These are phyloP conservation scores for Blastobasis lacticolella DNA, from an alignment of 2,888 invertebrate species.

Conservation along the genomic window DNA sequence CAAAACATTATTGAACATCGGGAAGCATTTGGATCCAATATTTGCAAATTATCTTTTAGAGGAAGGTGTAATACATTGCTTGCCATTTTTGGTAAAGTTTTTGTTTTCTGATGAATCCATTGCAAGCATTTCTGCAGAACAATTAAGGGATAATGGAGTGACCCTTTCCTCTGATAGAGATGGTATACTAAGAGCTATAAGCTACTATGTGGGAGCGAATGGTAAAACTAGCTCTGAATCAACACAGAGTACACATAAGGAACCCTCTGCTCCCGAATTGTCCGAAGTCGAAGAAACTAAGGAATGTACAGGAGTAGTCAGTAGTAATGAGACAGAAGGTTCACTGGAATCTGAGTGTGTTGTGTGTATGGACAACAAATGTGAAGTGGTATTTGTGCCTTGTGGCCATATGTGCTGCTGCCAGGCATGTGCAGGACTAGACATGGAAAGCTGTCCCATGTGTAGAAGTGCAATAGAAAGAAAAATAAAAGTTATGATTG, in stretches of 20 bases:
- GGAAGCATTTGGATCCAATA: conserved; percentile 77
- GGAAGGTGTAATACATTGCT: conserved; percentile 83
- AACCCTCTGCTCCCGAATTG: conserved; percentile 39
- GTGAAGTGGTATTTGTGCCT: conserved; percentile 85
- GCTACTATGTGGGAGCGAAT: conserved; percentile 68
- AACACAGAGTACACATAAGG: conserved; percentile 15
- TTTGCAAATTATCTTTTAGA: conserved; percentile 81
- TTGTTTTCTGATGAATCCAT: conserved; percentile 69
- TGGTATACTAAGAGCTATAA: conserved; percentile 77
- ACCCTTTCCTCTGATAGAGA: conserved; percentile 70
- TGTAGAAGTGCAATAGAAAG: conserved; percentile 82
- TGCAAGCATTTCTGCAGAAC: conserved; percentile 66
- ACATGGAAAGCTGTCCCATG: conserved; percentile 82
- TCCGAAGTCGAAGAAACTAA: conserved; percentile 28
- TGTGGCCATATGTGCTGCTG: conserved; percentile 93
- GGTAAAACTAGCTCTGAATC: conserved; percentile 33
- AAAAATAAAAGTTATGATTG: conserved; percentile 77
- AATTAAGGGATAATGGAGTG: conserved; percentile 75
- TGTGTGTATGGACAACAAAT: conserved; percentile 84
- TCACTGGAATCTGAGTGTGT: conserved; percentile 81
- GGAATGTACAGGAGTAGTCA: conserved; percentile 42
- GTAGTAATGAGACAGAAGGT: conserved; percentile 34
- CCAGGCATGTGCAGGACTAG: conserved; percentile 76
- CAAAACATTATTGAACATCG: conserved; percentile 75
- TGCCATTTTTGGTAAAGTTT: conserved; percentile 81